These are phyloP conservation scores for Junco hyemalis DNA, from an alignment of 2,113 vertebrate genomes.

Conservation along the genomic window DNA sequence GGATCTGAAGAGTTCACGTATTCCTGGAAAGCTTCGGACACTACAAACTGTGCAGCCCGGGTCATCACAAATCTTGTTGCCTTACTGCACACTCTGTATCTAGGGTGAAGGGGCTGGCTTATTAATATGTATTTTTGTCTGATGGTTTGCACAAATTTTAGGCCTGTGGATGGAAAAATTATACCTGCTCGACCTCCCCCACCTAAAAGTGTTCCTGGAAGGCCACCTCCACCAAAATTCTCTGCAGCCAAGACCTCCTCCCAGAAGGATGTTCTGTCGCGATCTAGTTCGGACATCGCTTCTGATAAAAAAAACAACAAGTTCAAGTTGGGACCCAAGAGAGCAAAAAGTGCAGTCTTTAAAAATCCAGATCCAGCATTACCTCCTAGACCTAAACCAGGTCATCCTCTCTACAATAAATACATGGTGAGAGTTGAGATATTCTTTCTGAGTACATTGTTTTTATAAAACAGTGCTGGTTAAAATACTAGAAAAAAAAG, in stretches of 20 bases:
- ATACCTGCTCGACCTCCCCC: slow-evolving; percentile 78
- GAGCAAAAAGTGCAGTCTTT: slow-evolving; percentile 73
- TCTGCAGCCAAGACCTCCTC: slow-evolving; percentile 56
- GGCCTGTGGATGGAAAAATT: slow-evolving; percentile 75
- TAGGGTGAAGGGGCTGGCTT: not conserved
- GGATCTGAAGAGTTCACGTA: not conserved
- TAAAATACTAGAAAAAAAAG: not conserved
- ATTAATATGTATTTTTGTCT: not conserved
- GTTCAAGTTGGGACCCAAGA: slow-evolving; percentile 71
- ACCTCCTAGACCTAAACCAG: slow-evolving; percentile 91
- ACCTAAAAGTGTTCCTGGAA: slow-evolving; percentile 80
- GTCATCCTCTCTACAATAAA: slow-evolving; percentile 92
- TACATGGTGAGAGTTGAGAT: slow-evolving; percentile 78
- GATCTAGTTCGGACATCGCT: slow-evolving; percentile 62
- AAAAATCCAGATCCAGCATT: slow-evolving; percentile 80
- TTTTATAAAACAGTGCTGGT: not conserved
- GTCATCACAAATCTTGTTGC: not conserved
- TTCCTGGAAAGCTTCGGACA: not conserved
- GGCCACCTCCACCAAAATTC: slow-evolving; percentile 85
- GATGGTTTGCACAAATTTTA: slow-evolving; percentile 50
- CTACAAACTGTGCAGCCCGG: not conserved
- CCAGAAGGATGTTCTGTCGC: slow-evolving; percentile 60
- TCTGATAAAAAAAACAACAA: slow-evolving; percentile 66
- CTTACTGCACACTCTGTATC: not conserved
- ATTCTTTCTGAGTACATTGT: not conserved